A percentile compares a stretch with the other conserved stretches of the same genome.
These are phyloP conservation scores for Kradibia gibbosae DNA, from an alignment of 1,140 invertebrate species.

Conservation along the genomic window DNA sequence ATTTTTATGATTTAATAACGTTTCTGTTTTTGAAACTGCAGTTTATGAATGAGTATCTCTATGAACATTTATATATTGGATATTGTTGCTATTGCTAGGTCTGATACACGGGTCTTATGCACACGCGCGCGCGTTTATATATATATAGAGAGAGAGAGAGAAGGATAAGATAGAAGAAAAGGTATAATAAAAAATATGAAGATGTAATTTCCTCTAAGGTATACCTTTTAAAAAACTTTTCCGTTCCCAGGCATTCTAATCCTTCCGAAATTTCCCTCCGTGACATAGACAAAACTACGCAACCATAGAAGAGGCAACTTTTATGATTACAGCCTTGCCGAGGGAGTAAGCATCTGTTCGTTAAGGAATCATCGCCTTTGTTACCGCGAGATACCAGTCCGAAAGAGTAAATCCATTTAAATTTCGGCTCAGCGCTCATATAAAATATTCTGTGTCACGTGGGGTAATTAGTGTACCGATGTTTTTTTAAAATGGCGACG, in stretches of 20 bases:
- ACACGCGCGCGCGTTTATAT: too few relatives aligned
- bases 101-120: too few relatives aligned
- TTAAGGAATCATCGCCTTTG: background rate
- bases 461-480: background rate
- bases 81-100: too few relatives aligned
- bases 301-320: background rate
- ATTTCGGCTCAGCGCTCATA: background rate
- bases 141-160: background rate
- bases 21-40: too few relatives aligned
- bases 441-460: background rate
- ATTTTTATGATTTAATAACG: too few relatives aligned
- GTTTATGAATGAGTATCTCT: too few relatives aligned
- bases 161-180: background rate
- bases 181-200: background rate
- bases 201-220: background rate
- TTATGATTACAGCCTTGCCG: background rate
- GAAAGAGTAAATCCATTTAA: conserved; percentile 23
- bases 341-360: conserved; percentile 27
- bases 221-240: background rate
- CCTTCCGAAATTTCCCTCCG: conserved; percentile 11
- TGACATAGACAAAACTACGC: conserved; percentile 12
- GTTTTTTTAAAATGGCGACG: conserved; percentile 33
- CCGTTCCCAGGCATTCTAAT: background rate
- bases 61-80: too few relatives aligned
- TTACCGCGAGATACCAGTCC: background rate